A percentile compares a stretch with the other conserved stretches of the same genome.
These are phyloP conservation scores for Boleophthalmus pectinirostris DNA, from an alignment of 2,113 vertebrate species.

Conservation along the genomic window DNA sequence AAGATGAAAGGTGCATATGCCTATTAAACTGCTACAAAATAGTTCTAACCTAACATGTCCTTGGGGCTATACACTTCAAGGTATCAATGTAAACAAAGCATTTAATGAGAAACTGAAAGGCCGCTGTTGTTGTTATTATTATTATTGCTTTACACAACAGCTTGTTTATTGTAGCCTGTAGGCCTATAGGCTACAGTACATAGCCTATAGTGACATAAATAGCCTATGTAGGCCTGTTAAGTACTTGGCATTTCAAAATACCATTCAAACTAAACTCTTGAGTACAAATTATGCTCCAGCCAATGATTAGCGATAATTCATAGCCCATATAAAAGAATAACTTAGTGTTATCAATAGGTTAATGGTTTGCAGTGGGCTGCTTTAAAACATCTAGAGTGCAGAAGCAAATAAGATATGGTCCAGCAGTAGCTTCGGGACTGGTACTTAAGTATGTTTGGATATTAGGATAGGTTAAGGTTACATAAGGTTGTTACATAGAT, in stretches of 20 bases:
- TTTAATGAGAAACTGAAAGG: constrained; percentile 22
- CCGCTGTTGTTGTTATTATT: constrained; percentile 14
- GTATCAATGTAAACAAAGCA: constrained; percentile 3
- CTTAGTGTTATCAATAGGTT: not conserved
- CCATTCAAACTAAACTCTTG: not conserved
- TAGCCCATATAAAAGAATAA: no score
- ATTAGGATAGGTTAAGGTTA: not conserved
- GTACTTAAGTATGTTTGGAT: not conserved
- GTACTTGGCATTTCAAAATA: not conserved
- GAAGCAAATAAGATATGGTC: not conserved
- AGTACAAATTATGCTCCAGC: not conserved
- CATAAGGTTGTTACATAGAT: not conserved
- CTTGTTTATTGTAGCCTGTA: not conserved
- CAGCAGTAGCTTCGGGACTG: not conserved
- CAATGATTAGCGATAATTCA: no score
- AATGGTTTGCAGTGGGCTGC: not conserved
- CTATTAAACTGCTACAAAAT: constrained; percentile 20
- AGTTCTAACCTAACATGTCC: constrained; percentile 18
- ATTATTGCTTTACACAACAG: constrained; percentile 38
- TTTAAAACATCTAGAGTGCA: not conserved
- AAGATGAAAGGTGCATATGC: not conserved
- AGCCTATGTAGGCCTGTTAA: not conserved
- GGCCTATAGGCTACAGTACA: not conserved
- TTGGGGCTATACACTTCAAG: constrained; percentile 20
- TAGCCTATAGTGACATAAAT: not conserved